Evolutionary conservation across 2,888 invertebrate genomes (phyloP), one percentile per base, ranked within the genome.

Genomic region (Leptinotarsa juncta): DNA sequence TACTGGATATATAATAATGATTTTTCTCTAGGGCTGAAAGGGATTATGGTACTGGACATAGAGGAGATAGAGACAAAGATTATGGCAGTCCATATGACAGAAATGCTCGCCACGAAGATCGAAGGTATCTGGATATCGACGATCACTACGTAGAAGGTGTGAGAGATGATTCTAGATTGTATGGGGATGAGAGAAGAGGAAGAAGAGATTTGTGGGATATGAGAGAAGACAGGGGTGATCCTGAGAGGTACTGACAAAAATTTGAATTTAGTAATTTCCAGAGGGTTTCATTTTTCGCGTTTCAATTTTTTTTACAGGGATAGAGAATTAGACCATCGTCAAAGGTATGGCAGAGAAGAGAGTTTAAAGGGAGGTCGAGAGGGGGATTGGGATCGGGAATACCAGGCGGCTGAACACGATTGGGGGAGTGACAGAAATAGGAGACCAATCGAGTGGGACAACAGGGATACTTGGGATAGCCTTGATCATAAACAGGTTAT

Each of bases 361-460:
- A 68, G 75, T 67, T 57, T 62, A 65, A 68, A 70, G 73, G 57
- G 68, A 32, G 55, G 57, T 66, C 53, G 77, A 71, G 71, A 73
- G 65, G 42, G 71, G 67, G 55, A 69, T 14, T 65, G 65, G 70
- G 55, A 32, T 20, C 20, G 42, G 16, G 69, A 67, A 15, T 67
- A 50, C 16, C 67, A 49, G 3, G 71, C 62, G 7, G 42, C 73
- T n/a, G 73, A 72, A 32, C 72, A 75, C 66, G 73, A 70, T n/a
- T 73, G 70, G 73, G 78, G 81, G 18, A 12, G 77, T 71, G 68
- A 86, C 51, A 88, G 88, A 77, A 90, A 88, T 77, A 89, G 91
- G 53, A 89, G 91, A 81, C 90, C 89, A 55, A 73, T 86, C 69
- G 90, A 91, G 18, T 91, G 91, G 91, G 90, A 87, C 65, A 83